Evolutionary conservation across 2,797 vertebrate species (phyloP).

Genomic region (Alca torda): DNA sequence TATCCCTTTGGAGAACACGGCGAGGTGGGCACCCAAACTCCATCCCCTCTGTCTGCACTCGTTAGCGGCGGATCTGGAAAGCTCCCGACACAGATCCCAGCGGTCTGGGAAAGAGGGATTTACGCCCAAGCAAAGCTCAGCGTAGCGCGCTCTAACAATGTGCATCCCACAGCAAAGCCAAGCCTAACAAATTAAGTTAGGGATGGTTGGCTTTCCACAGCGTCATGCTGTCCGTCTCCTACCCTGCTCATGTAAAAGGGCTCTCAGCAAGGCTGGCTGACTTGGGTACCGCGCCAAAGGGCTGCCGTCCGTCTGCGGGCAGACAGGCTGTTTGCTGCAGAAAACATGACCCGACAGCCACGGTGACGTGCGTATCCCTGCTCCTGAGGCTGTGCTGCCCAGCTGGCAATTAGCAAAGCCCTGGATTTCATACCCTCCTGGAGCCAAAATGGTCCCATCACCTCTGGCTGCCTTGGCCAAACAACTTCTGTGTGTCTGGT

Average conservation of each 20-base stretch:
- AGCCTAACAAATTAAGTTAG: not conserved
- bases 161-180: not conserved
- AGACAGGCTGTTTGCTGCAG: not conserved
- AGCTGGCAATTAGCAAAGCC: not conserved
- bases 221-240: not conserved
- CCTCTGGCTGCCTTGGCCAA: not conserved
- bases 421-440: not conserved
- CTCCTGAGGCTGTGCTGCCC: not conserved
- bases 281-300: not conserved
- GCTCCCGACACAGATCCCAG: not conserved
- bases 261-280: not conserved
- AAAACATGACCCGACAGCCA: not conserved
- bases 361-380: rapidly evolving
- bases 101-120: not conserved
- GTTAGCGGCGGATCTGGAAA: not conserved
- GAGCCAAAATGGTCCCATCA: not conserved
- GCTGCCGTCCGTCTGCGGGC: not conserved
- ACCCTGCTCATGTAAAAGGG: rapidly evolving
- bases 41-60: not conserved
- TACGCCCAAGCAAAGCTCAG: not conserved
- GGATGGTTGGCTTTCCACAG: not conserved
- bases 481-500: not conserved
- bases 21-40: not conserved
- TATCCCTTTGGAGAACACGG: not conserved
- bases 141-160: rapidly evolving